Evolutionary conservation across 1,140 invertebrate species (phyloP), one percentile per base, ranked within the genome.

Genomic region (Lordiphosa stackelbergi): DNA sequence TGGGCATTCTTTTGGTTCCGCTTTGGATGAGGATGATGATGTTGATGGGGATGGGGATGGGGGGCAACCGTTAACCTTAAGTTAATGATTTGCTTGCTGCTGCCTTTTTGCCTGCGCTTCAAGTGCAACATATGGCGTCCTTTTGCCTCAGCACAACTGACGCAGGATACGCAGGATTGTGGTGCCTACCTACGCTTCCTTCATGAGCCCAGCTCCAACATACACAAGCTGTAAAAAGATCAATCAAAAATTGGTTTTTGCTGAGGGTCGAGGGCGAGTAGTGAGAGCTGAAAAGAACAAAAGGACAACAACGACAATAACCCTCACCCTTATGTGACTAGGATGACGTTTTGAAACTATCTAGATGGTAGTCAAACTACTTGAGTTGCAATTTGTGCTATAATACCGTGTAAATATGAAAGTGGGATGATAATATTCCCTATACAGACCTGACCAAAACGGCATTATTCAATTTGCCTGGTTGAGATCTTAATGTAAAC

Each of bases 121-220:
- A 64, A 65, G 63, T 77, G 77, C 55, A 81, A 74, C 77, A 83
- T 83, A 83, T 83, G 77, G 73, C 65, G 56, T 63, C 42, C 13
- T 19, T 53, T 46, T 73, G 61, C 77, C 66, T 77, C 78, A 84
- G 78, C 77, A 84, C 77, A 83, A 77, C 78, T 83, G 77, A 84
- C 77, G 77, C 77, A 83, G 77, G 77, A 83, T 83, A 83, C 61
- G 73, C 78, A 83, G 69, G 65, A 68, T 65, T 49, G 42, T 43
- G 42, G 43, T 36, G 34, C 22, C 35, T 46, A 48, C 3, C 31
- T 40, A 35, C 46, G 66, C 47, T 60, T 66, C 58, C 63, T 64
- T 66, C 11, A 8, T 31, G 28, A 40, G 24, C 37, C 68, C 43
- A 68, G 54, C 66, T 66, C 64, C 64, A 68, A 66, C 10, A 52